These are phyloP conservation scores for Baccha elongata DNA, from an alignment of 2,888 invertebrate species.

Conservation along the genomic window DNA sequence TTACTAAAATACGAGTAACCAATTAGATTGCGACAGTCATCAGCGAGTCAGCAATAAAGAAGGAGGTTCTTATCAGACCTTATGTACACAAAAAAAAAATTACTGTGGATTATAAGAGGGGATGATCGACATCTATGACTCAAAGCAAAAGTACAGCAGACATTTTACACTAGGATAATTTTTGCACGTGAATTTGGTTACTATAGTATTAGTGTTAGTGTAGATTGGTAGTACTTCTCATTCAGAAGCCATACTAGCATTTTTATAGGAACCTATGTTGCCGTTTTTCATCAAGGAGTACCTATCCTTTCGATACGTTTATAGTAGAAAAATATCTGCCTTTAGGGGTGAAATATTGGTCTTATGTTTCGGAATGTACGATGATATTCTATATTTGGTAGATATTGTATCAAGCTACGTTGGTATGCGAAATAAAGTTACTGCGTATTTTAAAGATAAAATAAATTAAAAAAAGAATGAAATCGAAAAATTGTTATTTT, in stretches of 20 bases:
- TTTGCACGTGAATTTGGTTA: constrained; percentile 69
- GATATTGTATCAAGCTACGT: no score
- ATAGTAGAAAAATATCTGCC: constrained; percentile 20
- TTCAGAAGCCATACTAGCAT: constrained; percentile 11
- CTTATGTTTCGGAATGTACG: constrained; percentile 50
- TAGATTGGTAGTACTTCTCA: constrained; percentile 51
- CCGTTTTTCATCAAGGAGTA: constrained; percentile 43
- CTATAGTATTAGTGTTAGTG: constrained; percentile 48
- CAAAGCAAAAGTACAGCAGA: constrained; percentile 47
- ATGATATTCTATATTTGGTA: not conserved
- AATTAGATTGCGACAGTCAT: constrained; percentile 61
- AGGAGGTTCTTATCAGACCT: constrained; percentile 65
- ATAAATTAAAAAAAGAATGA: constrained; percentile 7
- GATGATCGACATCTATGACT: constrained; percentile 55
- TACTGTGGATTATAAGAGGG: constrained; percentile 59
- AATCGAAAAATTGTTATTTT: no score
- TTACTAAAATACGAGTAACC: constrained; percentile 64
- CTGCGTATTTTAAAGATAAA: not conserved
- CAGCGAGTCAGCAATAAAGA: constrained; percentile 67
- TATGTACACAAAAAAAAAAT: constrained; percentile 62
- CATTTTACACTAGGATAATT: constrained; percentile 61
- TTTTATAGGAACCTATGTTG: constrained; percentile 65
- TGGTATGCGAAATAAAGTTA: no score
- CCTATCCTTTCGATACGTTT: constrained; percentile 19
- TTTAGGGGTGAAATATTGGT: constrained; percentile 36